Percentiles rank a stretch among this genome's conserved stretches.
These are phyloP conservation scores for Himalopsyche tibetana DNA, from an alignment of 2,888 invertebrate species.

Conservation along the genomic window DNA sequence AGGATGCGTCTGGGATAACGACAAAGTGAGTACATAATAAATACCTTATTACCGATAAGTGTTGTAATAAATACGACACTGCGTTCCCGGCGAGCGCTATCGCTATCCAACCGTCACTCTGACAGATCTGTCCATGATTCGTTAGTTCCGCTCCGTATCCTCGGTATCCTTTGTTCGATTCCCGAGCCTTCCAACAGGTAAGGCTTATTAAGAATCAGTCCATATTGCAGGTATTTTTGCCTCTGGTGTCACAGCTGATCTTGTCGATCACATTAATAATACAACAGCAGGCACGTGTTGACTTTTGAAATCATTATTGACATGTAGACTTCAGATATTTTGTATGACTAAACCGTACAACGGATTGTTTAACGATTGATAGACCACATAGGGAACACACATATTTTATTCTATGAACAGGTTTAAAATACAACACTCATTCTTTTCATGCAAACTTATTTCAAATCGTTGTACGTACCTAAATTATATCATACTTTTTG, in stretches of 20 bases:
- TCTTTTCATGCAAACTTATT: too few relatives aligned
- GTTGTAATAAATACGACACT: slow-evolving; percentile 23
- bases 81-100: slow-evolving; percentile 35
- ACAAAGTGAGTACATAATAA: slow-evolving; percentile 49
- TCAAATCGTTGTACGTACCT: too few relatives aligned
- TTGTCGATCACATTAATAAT: not conserved
- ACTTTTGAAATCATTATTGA: not conserved
- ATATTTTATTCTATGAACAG: too few relatives aligned
- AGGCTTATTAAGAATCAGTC: not conserved
- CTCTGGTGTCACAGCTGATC: not conserved
- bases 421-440: too few relatives aligned
- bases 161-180: slow-evolving; percentile 3
- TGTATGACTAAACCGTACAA: too few relatives aligned
- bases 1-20: slow-evolving; percentile 54
- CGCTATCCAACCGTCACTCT: not conserved
- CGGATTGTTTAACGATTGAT: too few relatives aligned
- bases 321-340: too few relatives aligned
- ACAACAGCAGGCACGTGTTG: slow-evolving; percentile 24
- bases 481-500: too few relatives aligned
- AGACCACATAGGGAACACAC: too few relatives aligned
- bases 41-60: not conserved
- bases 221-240: slow-evolving; percentile 26
- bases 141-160: not conserved
- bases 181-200: slow-evolving; percentile 1
- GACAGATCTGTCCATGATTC: slow-evolving; percentile 23